Conservation (phyloP, 1,140 invertebrate genomes). For the Lepidurus packardi region DNA sequence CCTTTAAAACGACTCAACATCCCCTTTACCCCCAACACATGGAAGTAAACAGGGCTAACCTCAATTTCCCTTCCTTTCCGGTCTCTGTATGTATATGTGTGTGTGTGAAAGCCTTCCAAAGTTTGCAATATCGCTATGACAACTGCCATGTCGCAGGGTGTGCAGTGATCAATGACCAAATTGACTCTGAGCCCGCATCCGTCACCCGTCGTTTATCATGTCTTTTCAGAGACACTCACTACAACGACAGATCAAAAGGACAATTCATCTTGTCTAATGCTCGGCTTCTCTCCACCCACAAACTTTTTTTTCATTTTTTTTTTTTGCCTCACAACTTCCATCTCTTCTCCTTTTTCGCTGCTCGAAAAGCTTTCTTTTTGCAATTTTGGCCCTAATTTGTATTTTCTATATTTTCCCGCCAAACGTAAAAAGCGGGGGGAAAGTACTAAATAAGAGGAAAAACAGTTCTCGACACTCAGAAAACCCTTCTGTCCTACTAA, state of each 20-base stretch:
- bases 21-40: not conserved
- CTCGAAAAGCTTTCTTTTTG: no score
- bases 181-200: conserved; percentile 9
- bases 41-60: not conserved
- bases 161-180: not conserved
- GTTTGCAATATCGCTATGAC: conserved; percentile 15
- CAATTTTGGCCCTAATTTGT: no score
- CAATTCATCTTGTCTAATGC: not conserved
- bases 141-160: not conserved
- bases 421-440: no score
- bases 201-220: not conserved
- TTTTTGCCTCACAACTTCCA: not conserved
- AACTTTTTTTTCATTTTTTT: not conserved
- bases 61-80: conserved; percentile 12
- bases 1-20: no score
- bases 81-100: not conserved
- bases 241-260: conserved; percentile 13
- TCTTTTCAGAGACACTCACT: not conserved
- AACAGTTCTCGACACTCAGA: not conserved
- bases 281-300: not conserved
- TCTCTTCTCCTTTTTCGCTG: no score
- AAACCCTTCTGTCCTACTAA: not conserved
- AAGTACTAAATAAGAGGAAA: no score
- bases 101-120: not conserved
- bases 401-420: no score